Evolutionary conservation across 2,888 invertebrate genomes (phyloP), one percentile per base, ranked within the genome.

Genomic region (Fabriciana adippe): DNA sequence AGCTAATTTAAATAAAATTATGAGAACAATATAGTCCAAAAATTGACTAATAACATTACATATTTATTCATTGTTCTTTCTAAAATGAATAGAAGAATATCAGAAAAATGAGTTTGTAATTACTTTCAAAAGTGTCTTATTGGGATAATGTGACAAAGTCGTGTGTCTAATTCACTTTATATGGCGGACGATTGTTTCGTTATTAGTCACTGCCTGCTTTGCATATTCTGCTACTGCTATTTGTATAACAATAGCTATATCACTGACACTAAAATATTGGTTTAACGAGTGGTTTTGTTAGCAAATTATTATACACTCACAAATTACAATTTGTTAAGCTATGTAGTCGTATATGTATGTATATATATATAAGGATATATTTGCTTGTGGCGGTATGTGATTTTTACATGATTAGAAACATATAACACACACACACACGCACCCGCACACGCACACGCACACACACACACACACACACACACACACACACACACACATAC

Each of bases 191-290:
- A 73, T 73, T 64, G 67, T 71, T 66, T 63, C 50, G 63, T 61
- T 66, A 71, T 74, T 73, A 74, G 73, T 74, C 74, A 74, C 68
- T 68, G 63, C 21, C 63, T 66, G 60, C 60, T 70, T 64, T 61
- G 67, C 69, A 70, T 70, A 67, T 55, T 51, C 60, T 21, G 64
- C 56, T 64, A 51, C 60, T 57, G 45, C 21, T 21, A 63, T 65
- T 57, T 57, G 50, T 56, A 64, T 66, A 64, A 69, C 54, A 66
- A 55, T 47, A 51, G 53, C 47, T 45, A 18, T 18, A 60, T 55
- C 50, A 59, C 56, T 55, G 35, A 35, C 55, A 26, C n/a, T 50
- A 51, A 50, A 31, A 59, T 59, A 59, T 26, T 66, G 47, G 59
- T 47, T 41, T 14, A 21, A 60, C 14, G 31, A 14, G 47, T 41